Evolutionary conservation across 2,888 invertebrate species (phyloP).

Genomic region (Cyclophora albipunctata): DNA sequence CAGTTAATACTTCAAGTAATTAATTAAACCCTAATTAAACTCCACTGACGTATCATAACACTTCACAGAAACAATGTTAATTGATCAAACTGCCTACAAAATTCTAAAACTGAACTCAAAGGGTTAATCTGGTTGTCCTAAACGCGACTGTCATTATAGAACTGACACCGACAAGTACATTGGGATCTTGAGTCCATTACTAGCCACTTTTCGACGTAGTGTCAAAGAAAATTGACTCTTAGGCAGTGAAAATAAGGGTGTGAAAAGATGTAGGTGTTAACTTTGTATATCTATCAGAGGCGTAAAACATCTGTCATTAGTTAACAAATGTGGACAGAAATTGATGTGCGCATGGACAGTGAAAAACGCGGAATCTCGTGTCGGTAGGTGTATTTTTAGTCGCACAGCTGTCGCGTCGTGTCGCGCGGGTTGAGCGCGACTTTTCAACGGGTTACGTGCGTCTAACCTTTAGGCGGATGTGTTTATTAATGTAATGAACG

Average conservation of each 20-base stretch:
- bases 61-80: too few relatives aligned
- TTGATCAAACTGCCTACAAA: slow-evolving; percentile 24
- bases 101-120: slow-evolving; percentile 52
- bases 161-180: slow-evolving; percentile 44
- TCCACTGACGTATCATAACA: too few relatives aligned
- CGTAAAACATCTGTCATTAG: slow-evolving; percentile 71
- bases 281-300: slow-evolving; percentile 28
- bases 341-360: slow-evolving; percentile 70
- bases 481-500: slow-evolving; percentile 16
- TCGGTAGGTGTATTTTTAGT: slow-evolving; percentile 56
- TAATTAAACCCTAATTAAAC: too few relatives aligned
- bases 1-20: too few relatives aligned
- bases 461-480: slow-evolving; percentile 28
- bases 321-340: slow-evolving; percentile 70
- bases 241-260: slow-evolving; percentile 1
- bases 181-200: slow-evolving; percentile 38
- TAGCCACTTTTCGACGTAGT: slow-evolving; percentile 12
- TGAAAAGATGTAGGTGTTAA: too few relatives aligned
- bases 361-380: slow-evolving; percentile 71
- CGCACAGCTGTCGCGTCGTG: slow-evolving; percentile 61
- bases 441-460: slow-evolving; percentile 30
- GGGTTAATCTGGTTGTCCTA: slow-evolving; percentile 57
- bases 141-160: slow-evolving; percentile 57
- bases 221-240: slow-evolving; percentile 24
- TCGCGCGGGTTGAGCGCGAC: slow-evolving; percentile 45